Conservation (phyloP, 2,113 vertebrate species). For the Cepphus grylle region DNA sequence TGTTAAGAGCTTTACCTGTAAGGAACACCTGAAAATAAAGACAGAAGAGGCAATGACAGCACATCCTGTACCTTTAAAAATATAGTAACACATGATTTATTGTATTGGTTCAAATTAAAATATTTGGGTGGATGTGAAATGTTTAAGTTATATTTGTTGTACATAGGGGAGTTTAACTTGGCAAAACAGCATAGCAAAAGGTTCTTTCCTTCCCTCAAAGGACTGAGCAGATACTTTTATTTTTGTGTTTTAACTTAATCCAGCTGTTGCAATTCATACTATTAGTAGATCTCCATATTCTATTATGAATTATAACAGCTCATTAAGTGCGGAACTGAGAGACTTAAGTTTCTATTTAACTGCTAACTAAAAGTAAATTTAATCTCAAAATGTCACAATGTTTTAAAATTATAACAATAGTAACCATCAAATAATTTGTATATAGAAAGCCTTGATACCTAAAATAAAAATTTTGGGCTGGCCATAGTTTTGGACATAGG, state of each 20-base stretch:
- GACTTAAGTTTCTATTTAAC: background rate
- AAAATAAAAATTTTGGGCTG: background rate
- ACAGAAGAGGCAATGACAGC: background rate
- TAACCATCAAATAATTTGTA: background rate
- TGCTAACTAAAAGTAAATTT: background rate
- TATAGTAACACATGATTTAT: background rate
- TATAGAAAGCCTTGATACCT: background rate
- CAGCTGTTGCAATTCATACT: conserved; percentile 40
- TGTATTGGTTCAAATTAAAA: conserved; percentile 20
- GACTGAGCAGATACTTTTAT: conserved; percentile 1
- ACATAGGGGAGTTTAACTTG: conserved; percentile 36
- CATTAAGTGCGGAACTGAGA: background rate
- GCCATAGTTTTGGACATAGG: background rate
- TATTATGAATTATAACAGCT: background rate
- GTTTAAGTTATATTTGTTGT: background rate
- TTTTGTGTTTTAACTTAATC: conserved; percentile 44
- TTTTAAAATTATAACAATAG: background rate
- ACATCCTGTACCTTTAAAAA: conserved; percentile 1
- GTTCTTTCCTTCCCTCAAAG: conserved; percentile 17
- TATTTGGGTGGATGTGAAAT: conserved; percentile 29
- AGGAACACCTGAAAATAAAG: background rate
- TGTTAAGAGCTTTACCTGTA: background rate
- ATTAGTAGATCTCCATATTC: background rate
- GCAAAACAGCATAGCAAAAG: conserved; percentile 1
- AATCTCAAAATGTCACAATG: background rate